A percentile compares a stretch with the other conserved stretches of the same genome.
phyloP scores from a whole-genome alignment of 2,797 vertebrate species.

The Coreius guichenoti region DNA sequence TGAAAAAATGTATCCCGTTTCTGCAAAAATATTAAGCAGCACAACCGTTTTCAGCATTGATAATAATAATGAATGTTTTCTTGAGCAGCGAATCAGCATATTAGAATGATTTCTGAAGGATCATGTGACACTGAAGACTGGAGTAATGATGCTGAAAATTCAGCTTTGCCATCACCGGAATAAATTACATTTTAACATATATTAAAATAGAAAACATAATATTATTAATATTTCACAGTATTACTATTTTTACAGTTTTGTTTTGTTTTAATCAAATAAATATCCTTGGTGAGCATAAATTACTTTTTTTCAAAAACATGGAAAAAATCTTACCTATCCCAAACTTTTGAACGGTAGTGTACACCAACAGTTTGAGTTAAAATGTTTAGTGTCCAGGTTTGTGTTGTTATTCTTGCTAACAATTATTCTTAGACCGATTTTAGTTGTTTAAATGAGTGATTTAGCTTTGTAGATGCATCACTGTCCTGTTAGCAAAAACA shows the following conservation, averaged over 20 bases:
- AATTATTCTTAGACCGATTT: not conserved
- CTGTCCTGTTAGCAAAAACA: not conserved
- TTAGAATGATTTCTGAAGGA: not conserved
- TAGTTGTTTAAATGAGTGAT: not conserved
- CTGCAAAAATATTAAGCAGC: too few relatives aligned
- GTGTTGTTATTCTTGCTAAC: not conserved
- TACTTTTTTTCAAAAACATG: not conserved
- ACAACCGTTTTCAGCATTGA: not conserved
- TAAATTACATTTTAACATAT: not conserved
- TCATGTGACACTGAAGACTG: not conserved
- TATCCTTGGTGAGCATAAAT: not conserved
- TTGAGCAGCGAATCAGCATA: not conserved
- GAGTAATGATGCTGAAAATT: not conserved
- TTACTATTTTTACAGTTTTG: not conserved
- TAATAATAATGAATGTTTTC: not conserved
- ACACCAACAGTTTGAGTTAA: not conserved
- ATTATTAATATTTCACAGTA: not conserved
- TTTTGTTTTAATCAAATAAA: not conserved
- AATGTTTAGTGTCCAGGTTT: not conserved
- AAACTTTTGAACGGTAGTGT: not conserved
- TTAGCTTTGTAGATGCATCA: not conserved
- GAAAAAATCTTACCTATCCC: not conserved
- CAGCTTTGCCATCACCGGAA: not conserved
- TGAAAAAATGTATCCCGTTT: not conserved
- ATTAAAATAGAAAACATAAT: not conserved